These are phyloP conservation scores for Drosophila malerkotliana DNA, from an alignment of 1,140 invertebrate species.

Conservation along the genomic window DNA sequence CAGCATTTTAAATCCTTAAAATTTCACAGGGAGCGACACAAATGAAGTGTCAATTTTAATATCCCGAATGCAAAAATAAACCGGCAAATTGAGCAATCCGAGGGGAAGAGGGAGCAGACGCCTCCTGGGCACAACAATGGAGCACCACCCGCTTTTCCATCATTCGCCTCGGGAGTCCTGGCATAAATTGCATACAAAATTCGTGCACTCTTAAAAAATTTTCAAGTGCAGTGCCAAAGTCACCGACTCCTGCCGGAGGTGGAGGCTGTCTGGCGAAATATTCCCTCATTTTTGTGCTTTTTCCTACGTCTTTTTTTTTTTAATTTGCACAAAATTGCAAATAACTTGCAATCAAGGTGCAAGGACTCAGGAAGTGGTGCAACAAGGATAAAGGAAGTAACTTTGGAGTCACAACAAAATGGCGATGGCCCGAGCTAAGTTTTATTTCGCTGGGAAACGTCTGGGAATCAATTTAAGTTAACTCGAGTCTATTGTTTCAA, in stretches of 20 bases:
- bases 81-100: conserved; percentile 59
- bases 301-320: conserved; percentile 14
- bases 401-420: conserved; percentile 59
- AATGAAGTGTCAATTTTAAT: conserved; percentile 71
- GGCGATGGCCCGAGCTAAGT: conserved; percentile 21
- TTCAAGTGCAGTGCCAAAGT: conserved; percentile 70
- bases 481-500: conserved; percentile 79
- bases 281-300: conserved; percentile 24
- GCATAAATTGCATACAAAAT: conserved; percentile 73
- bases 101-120: neutral
- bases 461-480: conserved; percentile 81
- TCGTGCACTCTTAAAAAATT: conserved; percentile 63
- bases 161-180: neutral
- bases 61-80: conserved; percentile 42
- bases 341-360: conserved; percentile 80
- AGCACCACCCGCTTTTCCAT: neutral
- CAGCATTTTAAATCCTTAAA: conserved; percentile 44
- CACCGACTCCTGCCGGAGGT: neutral
- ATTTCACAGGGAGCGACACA: conserved; percentile 30
- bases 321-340: conserved; percentile 79
- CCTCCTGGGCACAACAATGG: conserved; percentile 34
- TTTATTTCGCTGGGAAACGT: conserved; percentile 64
- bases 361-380: conserved; percentile 19
- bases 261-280: conserved; percentile 22
- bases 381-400: conserved; percentile 18